phyloP scores from a whole-genome alignment of 2,797 vertebrate genomes.

The Nyctalus aviator region DNA sequence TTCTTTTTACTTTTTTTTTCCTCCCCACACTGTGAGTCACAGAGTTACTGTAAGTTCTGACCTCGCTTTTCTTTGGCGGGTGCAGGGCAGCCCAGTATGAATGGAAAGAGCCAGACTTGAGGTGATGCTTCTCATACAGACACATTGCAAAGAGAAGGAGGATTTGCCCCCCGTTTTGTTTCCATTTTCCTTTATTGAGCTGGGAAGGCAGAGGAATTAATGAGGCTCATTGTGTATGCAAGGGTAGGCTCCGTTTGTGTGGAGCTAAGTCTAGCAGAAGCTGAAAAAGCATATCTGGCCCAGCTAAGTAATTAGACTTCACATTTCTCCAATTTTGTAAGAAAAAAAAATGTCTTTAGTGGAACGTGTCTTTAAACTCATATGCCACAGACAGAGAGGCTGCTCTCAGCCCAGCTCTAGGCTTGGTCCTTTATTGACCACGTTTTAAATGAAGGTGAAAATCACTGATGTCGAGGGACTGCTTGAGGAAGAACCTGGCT shows the following conservation, averaged over 20 bases:
- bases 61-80: neutral
- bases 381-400: conserved; percentile 60
- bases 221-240: conserved; percentile 72
- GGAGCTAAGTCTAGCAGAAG: conserved; percentile 69
- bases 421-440: conserved; percentile 31
- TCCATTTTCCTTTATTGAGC: conserved; percentile 44
- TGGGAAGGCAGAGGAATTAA: conserved; percentile 75
- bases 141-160: neutral
- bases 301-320: conserved; percentile 75
- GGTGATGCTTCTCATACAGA: neutral
- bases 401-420: neutral
- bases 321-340: conserved; percentile 52
- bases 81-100: neutral
- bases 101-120: neutral
- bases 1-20: neutral
- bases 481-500: neutral
- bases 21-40: neutral
- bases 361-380: conserved; percentile 62
- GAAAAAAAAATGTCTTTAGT: conserved; percentile 46
- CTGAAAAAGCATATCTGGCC: conserved; percentile 77
- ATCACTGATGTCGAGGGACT: neutral
- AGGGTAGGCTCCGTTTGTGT: conserved; percentile 71
- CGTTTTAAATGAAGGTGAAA: conserved; percentile 48
- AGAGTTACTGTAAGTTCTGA: neutral
- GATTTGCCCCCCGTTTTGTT: conserved; percentile 27